Conservation (phyloP, 2,888 invertebrate species). For the Platynereis dumerilii region DNA sequence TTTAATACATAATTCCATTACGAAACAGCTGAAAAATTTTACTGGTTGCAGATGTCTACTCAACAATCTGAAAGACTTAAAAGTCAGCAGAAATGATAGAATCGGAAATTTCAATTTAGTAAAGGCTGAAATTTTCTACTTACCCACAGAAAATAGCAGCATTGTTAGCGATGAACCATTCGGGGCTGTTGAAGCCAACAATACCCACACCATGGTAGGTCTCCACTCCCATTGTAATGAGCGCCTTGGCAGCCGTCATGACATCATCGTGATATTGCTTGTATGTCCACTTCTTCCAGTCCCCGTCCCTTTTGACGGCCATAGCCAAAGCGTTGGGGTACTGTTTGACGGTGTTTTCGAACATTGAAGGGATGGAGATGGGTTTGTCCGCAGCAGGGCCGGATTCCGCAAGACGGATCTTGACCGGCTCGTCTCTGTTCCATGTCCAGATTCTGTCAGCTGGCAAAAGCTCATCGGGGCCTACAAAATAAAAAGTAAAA, state of each 20-base stretch:
- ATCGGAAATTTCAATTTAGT: too few relatives aligned
- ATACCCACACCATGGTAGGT: constrained; percentile 82
- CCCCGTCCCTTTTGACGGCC: constrained; percentile 48
- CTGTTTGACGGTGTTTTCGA: constrained; percentile 12
- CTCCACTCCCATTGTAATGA: constrained; percentile 76
- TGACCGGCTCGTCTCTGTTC: constrained; percentile 42
- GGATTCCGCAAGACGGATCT: constrained; percentile 40
- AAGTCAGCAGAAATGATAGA: too few relatives aligned
- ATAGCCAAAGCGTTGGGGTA: constrained; percentile 18
- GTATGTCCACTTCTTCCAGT: constrained; percentile 56
- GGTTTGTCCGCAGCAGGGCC: constrained; percentile 36
- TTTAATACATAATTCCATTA: too few relatives aligned
- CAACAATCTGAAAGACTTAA: too few relatives aligned
- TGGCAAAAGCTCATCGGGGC: constrained; percentile 42
- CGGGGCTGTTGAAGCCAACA: constrained; percentile 85
- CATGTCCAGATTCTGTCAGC: constrained; percentile 39
- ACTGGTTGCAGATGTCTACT: too few relatives aligned
- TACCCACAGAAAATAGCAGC: constrained; percentile 87
- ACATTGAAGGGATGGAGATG: constrained; percentile 21
- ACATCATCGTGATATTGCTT: constrained; percentile 76
- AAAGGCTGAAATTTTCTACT: constrained; percentile 22
- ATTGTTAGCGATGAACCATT: constrained; percentile 86
- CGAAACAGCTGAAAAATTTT: too few relatives aligned
- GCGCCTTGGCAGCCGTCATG: constrained; percentile 80
- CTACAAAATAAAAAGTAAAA: constrained; percentile 27